Evolutionary conservation across 2,113 vertebrate genomes (phyloP), one percentile per base, ranked within the genome.

Genomic region (Corythoichthys haematopterus): DNA sequence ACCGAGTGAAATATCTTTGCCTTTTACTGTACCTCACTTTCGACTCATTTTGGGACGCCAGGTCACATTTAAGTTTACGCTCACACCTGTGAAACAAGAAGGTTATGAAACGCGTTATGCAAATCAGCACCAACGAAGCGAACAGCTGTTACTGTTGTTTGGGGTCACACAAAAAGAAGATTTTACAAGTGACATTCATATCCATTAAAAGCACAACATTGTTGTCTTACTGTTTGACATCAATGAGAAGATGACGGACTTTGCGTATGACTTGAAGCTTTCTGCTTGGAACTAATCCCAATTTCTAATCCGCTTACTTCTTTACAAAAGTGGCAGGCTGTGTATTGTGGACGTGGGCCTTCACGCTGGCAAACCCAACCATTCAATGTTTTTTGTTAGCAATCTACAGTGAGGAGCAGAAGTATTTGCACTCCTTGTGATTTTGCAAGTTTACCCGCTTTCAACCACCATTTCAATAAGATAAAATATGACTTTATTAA

Each of bases 221-320:
- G 33, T 43, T 28, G 11, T 62, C 60, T 36, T 33, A 70, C 46
- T 66, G 38, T 75, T 57, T 71, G 53, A 76, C 68, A 57, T 62
- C 71, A 73, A 68, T 45, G 40, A 20, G 11, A 62, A 62, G 9
- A 62, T 20, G 9, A 60, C 8, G 65, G 67, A 66, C 69, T 76
- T 77, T 78, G 78, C 72, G 73, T 65, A 68, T 64, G 74, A 62
- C 79, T 74, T 12, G 75, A 53, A 58, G 74, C 71, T 65, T 68
- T 57, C 71, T 79, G 72, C 0, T 84, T 68, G 35, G 80, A 76
- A 84, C 85, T 80, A 84, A 89, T 88, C 81, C 78, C 65, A 63
- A 71, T 60, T 78, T 80, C 84, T 84, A 84, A 88, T 86, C 84
- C 64, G 59, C 74, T 79, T 81, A 81, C 86, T 64, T 63, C 73